Evolutionary conservation across 2,888 invertebrate genomes (phyloP), one percentile per base, ranked within the genome.

Genomic region (Sarcophaga carnaria): DNA sequence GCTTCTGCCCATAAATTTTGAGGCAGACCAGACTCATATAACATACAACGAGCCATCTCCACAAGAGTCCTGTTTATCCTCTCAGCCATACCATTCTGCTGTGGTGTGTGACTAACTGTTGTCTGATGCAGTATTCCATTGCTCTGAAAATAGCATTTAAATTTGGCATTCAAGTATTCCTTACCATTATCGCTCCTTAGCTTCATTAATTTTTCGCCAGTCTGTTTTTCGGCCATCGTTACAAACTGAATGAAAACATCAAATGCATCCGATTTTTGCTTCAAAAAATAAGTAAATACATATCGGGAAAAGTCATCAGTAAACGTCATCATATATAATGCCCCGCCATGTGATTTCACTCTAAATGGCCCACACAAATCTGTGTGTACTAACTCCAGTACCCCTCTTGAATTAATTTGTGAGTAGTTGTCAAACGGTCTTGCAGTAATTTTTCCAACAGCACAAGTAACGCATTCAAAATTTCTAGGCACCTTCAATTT

Each of bases 41-140:
- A 74, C 89, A 92, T 89, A 45, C 89, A 88, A 27, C 91, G 86
- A 8, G 90, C 90, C 80, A 88, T 88, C 54, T 91, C 90, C 10
- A 90, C 80, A 49, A 87, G 17, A 22, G 27, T 27, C 27, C 27
- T 27, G 6, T 27, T 27, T 27, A 27, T 27, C 27, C 27, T 27
- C 27, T 27, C 27, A 27, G 27, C 27, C 6, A 27, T 27, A 27
- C 27, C 27, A 27, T 27, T 27, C 6, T 27, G 27, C 6, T 27
- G 27, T 27, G 27, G 27, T 27, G 27, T 27, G 27, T 27, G 27
- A 6, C 27, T 27, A 27, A 74, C 63, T n/a, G 80, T 80, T 54
- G 74, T 84, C 74, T 79, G 69, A 25, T 79, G 79, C 12, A 76
- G 10, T 25, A 88, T 69, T 2, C 81, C 83, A 74, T 78, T 62